Evolutionary conservation across 2,113 vertebrate species (phyloP), one percentile per base, ranked within the genome.

Genomic region (Trematomus loennbergii): DNA sequence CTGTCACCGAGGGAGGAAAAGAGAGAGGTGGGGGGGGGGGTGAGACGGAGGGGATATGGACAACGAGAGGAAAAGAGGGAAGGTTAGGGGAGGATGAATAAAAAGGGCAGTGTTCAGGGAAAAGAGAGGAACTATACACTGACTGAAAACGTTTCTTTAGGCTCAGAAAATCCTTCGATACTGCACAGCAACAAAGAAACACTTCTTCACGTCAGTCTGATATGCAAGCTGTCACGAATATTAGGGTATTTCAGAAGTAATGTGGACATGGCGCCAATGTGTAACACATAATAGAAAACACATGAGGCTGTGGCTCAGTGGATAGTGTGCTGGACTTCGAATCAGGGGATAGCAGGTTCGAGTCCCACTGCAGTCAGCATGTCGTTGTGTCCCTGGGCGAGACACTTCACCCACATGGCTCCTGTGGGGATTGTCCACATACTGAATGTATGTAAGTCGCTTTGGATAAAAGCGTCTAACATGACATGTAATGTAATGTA

Each of bases 1-100:
- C 89, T 87, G 89, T 91, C 88, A 89, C 84, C 82, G 78, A 87
- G 83, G 91, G 91, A 91, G 90, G 86, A 85, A 64, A 63, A 61
- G 75, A 54, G 84, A 68, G 78, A 78, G 79, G 69, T 58, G 5
- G 57, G 70, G 69, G n/a, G n/a, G 71, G 17, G 75, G 2, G n/a
- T n/a, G 83, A 57, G 75, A 61, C 1, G 3, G 55, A 67, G 69
- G 25, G 59, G 66, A 78, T 64, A 62, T 16, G 82, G 86, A 64
- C 61, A 84, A 87, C 78, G 64, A 78, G 63, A 78, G 58, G 63
- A 62, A 85, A 73, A 63, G 65, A 63, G 65, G 87, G 83, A 85
- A 72, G 81, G 84, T 85, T 75, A 82, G 62, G 64, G 57, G 40
- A 69, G 64, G 81, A 50, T 80, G 85, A 90, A 88, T 63, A 75